Percentiles rank a stretch among this genome's conserved stretches.
These are phyloP conservation scores for Oasisia sp. DNA, from an alignment of 2,888 invertebrate species.

Conservation along the genomic window DNA sequence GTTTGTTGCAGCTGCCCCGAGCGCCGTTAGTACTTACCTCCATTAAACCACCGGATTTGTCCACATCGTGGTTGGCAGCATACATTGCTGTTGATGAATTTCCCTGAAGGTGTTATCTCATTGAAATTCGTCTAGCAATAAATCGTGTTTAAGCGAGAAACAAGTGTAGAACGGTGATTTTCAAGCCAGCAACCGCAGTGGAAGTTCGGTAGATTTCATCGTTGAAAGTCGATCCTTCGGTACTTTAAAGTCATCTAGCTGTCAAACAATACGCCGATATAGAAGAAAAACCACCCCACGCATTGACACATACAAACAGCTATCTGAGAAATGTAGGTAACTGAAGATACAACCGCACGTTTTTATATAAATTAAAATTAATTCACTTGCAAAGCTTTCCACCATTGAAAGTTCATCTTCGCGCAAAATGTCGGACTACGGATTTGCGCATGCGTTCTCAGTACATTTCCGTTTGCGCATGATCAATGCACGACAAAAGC, in stretches of 20 bases:
- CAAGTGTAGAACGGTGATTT: background rate
- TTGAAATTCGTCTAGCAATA: background rate
- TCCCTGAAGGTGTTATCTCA: slow-evolving; percentile 9
- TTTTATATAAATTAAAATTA: slow-evolving; percentile 20
- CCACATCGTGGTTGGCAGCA: slow-evolving; percentile 79
- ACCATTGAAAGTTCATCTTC: slow-evolving; percentile 45
- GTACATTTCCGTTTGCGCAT: slow-evolving; percentile 17
- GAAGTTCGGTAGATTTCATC: slow-evolving; percentile 12
- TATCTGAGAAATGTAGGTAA: background rate
- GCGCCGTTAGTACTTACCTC: slow-evolving; percentile 73
- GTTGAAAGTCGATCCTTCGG: slow-evolving; percentile 6
- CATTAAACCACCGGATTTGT: slow-evolving; percentile 85
- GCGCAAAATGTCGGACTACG: slow-evolving; percentile 61
- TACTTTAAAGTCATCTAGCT: background rate
- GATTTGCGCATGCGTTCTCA: slow-evolving; percentile 51
- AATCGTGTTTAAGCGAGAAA: background rate
- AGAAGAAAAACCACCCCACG: background rate
- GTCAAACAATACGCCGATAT: background rate
- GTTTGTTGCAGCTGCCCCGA: background rate
- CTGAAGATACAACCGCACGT: background rate
- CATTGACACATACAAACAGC: slow-evolving; percentile 1
- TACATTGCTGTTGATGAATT: slow-evolving; percentile 67
- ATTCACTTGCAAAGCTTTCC: slow-evolving; percentile 17
- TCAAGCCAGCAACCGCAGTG: background rate
- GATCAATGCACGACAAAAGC: background rate